phyloP scores from a whole-genome alignment of 2,888 invertebrate genomes.

The Apeira syringaria region DNA sequence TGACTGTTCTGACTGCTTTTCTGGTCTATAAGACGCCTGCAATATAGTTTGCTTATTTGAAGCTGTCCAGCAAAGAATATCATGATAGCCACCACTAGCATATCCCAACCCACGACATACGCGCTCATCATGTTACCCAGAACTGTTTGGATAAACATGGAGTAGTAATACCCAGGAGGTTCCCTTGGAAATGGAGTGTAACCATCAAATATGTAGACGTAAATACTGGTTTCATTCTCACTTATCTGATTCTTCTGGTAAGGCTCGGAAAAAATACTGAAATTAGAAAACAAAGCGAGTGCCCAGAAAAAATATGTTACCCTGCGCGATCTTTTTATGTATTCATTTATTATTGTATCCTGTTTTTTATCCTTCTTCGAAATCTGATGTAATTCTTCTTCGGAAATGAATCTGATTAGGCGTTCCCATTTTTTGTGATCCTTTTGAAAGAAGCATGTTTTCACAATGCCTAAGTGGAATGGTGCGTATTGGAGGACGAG shows the following conservation, averaged over 20 bases:
- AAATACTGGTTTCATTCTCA: constrained; percentile 49
- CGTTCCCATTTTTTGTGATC: constrained; percentile 49
- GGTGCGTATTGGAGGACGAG: constrained; percentile 57
- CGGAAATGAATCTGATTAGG: constrained; percentile 51
- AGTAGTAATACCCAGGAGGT: constrained; percentile 56
- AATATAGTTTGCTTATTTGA: constrained; percentile 45
- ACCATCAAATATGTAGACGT: constrained; percentile 55
- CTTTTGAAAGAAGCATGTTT: constrained; percentile 51
- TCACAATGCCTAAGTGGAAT: constrained; percentile 59
- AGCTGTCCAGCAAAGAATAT: constrained; percentile 66
- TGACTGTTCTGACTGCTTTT: constrained; percentile 34
- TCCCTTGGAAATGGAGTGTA: constrained; percentile 51
- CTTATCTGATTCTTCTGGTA: constrained; percentile 50
- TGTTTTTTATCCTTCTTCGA: constrained; percentile 32
- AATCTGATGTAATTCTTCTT: constrained; percentile 45
- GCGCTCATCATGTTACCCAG: constrained; percentile 51
- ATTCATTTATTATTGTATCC: constrained; percentile 37
- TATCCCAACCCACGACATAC: constrained; percentile 60
- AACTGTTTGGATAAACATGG: constrained; percentile 53
- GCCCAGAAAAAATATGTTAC: constrained; percentile 56
- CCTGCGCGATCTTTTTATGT: constrained; percentile 47
- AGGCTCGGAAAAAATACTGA: constrained; percentile 53
- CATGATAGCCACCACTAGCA: constrained; percentile 55
- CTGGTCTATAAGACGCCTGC: constrained; percentile 37
- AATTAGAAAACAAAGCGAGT: constrained; percentile 51